A percentile compares a stretch with the other conserved stretches of the same genome.
Evolutionary conservation across 2,888 invertebrate genomes (phyloP).

Genomic region (Sesia apiformis): DNA sequence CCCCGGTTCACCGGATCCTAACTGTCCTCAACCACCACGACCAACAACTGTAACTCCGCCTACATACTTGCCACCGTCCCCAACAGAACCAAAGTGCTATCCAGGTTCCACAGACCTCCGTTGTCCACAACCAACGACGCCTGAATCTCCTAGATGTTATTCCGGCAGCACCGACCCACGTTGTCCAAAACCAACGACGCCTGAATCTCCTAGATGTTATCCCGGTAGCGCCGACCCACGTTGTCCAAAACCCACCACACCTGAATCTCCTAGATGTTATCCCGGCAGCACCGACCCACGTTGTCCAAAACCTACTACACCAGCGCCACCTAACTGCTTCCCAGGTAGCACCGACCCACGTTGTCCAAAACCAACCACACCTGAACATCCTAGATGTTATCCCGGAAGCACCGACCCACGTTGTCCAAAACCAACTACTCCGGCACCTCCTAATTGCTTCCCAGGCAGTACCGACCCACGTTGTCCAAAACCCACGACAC

Average conservation of each 20-base stretch:
- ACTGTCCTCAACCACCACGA: conserved; percentile 34
- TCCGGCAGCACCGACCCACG: conserved; percentile 16
- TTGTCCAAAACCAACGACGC: conserved; percentile 11
- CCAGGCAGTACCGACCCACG: conserved; percentile 41
- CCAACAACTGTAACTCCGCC: conserved; percentile 26
- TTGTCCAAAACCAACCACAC: conserved; percentile 26
- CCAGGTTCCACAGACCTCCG: conserved; percentile 32
- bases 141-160: conserved; percentile 16
- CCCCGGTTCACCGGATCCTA: conserved; percentile 37
- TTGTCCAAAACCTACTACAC: conserved; percentile 9
- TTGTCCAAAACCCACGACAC: conserved; percentile 19
- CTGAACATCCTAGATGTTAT: conserved; percentile 20
- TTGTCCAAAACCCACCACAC: conserved; percentile 23
- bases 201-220: conserved; percentile 21
- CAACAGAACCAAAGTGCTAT: conserved; percentile 23
- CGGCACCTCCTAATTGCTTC: conserved; percentile 22
- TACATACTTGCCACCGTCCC: conserved; percentile 23
- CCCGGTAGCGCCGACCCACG: conserved; percentile 20
- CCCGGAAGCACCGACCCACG: conserved; percentile 31
- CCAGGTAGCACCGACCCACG: conserved; percentile 26
- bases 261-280: conserved; percentile 14
- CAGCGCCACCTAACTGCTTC: conserved; percentile 19
- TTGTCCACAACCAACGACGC: conserved; percentile 13
- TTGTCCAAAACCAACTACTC: conserved; percentile 14
- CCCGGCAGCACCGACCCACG: conserved; percentile 16